A percentile compares a stretch with the other conserved stretches of the same genome.
phyloP scores from a whole-genome alignment of 2,113 vertebrate genomes.

The Pangasianodon hypophthalmus region DNA sequence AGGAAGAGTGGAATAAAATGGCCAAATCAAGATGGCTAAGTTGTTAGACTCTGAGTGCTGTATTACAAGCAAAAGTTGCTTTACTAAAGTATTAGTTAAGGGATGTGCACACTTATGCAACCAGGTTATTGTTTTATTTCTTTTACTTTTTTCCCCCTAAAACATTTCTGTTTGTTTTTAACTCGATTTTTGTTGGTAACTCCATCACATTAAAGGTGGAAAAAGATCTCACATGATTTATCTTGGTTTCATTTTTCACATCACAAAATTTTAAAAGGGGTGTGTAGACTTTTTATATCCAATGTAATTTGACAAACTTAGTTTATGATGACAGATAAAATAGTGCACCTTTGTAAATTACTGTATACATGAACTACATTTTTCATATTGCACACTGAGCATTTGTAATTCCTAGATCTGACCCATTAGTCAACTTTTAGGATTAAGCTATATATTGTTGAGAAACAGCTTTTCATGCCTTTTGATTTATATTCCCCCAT shows the following conservation, averaged over 20 bases:
- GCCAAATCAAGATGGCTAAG: neutral
- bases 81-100: too few species aligned
- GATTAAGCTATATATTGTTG: neutral
- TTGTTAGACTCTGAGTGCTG: too few species aligned
- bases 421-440: neutral
- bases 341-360: too few species aligned
- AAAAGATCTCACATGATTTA: neutral
- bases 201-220: neutral
- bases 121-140: too few species aligned
- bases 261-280: neutral
- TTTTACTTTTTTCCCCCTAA: neutral
- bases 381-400: neutral
- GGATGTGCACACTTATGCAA: too few species aligned
- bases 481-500: neutral
- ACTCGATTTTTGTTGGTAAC: too few species aligned
- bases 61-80: too few species aligned
- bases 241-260: neutral
- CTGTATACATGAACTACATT: too few species aligned
- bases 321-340: neutral
- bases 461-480: neutral
- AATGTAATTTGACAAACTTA: neutral
- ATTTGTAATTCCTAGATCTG: neutral
- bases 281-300: neutral
- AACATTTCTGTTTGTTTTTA: neutral
- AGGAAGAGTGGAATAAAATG: neutral